phyloP scores from a whole-genome alignment of 2,888 invertebrate genomes.

The Nomada flava region DNA sequence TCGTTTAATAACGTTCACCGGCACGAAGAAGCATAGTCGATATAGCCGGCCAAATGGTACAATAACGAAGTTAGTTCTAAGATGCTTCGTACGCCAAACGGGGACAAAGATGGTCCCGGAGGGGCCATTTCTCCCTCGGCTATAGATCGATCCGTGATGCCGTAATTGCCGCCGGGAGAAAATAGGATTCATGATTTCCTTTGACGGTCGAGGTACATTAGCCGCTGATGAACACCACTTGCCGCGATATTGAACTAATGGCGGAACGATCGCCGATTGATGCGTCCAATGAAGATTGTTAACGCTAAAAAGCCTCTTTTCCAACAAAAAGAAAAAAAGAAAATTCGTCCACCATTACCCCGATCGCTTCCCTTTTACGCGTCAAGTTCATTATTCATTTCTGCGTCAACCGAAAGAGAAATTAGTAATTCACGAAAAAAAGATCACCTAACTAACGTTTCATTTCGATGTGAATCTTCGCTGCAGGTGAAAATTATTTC shows the following conservation, averaged over 20 bases:
- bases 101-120: conserved; percentile 57
- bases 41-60: conserved; percentile 60
- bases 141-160: conserved; percentile 62
- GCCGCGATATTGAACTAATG: conserved; percentile 20
- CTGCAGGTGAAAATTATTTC: not conserved
- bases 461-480: not conserved
- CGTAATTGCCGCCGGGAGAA: conserved; percentile 63
- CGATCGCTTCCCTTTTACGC: not conserved
- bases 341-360: conserved; percentile 3
- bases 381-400: not conserved
- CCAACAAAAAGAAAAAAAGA: not conserved
- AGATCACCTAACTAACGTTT: not conserved
- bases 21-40: conserved; percentile 35
- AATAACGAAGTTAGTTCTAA: conserved; percentile 70
- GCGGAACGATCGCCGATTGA: conserved; percentile 20
- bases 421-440: not conserved
- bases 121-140: conserved; percentile 58
- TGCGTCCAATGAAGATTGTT: not conserved
- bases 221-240: conserved; percentile 32
- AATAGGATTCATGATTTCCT: conserved; percentile 64
- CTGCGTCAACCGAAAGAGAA: not conserved
- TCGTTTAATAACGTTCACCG: conserved; percentile 34
- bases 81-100: conserved; percentile 52
- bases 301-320: not conserved
- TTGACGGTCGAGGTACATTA: conserved; percentile 52